Conservation (phyloP, 2,797 vertebrate genomes). For the Scomberomorus guttatus region DNA sequence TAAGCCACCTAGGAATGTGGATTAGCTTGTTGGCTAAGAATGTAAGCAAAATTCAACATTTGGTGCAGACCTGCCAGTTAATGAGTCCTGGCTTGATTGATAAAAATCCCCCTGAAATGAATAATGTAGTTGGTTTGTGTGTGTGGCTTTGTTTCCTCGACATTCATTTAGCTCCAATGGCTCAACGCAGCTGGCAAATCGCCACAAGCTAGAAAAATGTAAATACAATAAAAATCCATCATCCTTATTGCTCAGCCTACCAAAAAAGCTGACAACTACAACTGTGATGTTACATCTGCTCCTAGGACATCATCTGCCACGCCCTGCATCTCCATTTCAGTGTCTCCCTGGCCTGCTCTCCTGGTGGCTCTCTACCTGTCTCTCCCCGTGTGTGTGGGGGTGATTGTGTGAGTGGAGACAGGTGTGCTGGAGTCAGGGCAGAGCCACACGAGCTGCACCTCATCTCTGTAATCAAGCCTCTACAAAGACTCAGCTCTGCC, state of each 20-base stretch:
- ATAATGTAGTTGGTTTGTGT: conserved; percentile 17
- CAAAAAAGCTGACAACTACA: conserved; percentile 16
- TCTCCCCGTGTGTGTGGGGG: too few relatives aligned
- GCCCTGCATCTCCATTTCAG: too few relatives aligned
- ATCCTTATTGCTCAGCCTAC: conserved; percentile 18
- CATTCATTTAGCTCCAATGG: conserved; percentile 22
- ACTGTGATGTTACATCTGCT: too few relatives aligned
- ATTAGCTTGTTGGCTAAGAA: conserved; percentile 39
- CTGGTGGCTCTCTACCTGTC: too few relatives aligned
- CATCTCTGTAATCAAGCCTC: too few relatives aligned
- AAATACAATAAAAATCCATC: conserved; percentile 38
- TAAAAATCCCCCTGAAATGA: conserved; percentile 48
- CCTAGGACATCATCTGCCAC: too few relatives aligned
- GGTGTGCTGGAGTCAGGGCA: too few relatives aligned
- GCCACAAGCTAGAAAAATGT: conserved; percentile 34
- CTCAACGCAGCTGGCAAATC: conserved; percentile 42
- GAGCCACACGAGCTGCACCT: too few relatives aligned
- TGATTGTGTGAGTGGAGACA: too few relatives aligned
- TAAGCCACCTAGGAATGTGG: conserved; percentile 24
- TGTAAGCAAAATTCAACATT: conserved; percentile 25
- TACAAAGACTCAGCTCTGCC: too few relatives aligned
- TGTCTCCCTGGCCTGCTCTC: too few relatives aligned
- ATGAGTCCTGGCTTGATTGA: conserved; percentile 45
- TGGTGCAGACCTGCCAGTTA: conserved; percentile 36
- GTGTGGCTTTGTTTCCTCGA: conserved; percentile 25